Evolutionary conservation across 2,888 invertebrate species (phyloP), one percentile per base, ranked within the genome.

Genomic region (Nephrotoma flavescens): DNA sequence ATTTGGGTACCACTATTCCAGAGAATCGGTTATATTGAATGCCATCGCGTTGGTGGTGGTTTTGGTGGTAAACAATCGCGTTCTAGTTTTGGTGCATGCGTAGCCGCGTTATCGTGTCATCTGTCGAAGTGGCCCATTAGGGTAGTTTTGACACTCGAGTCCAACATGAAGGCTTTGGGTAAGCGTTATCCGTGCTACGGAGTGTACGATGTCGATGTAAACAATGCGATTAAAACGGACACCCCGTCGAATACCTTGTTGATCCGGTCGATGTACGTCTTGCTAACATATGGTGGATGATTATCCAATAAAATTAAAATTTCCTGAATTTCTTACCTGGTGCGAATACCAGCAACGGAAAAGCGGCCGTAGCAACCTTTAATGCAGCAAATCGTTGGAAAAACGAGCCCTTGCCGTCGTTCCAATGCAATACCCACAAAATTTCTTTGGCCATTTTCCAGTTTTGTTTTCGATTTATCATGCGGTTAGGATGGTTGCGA

Each of bases 11-110:
- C 0, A 92, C 92, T 6, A 89, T 95, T 31, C 93, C 93, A 9
- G 91, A 93, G 86, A 94, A 95, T 89, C 93, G 96, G 86, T 93
- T 97, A 95, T 88, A 92, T 97, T 0, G 91, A 92, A 85, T 95
- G 96, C 0, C 93, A 94, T 5, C 94, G 97, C 71, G 88, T 97
- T 3, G 97, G 97, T 2, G 97, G 97, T 12, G 96, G 92, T 0
- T 98, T 95, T 90, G 97, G 97, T 0, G 94, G 93, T 0, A 98
- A 97, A 87, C 94, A 96, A 86, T 93, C 94, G 0, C 93, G 96
- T 6, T 90, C 93, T 5, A 91, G 92, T 12, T 91, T 93, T 7
- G 90, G 94, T n/a, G 93, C 95, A 0, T 93, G 94, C 41, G 95
- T 95, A 0, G 94, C 95, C 87, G 95, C 96, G 0, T 97, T n/a